Evolutionary conservation across 92 coral and sea anemone species (phyloP), one percentile per base, ranked within the genome.

Genomic region (Epizoanthus scotinus): DNA sequence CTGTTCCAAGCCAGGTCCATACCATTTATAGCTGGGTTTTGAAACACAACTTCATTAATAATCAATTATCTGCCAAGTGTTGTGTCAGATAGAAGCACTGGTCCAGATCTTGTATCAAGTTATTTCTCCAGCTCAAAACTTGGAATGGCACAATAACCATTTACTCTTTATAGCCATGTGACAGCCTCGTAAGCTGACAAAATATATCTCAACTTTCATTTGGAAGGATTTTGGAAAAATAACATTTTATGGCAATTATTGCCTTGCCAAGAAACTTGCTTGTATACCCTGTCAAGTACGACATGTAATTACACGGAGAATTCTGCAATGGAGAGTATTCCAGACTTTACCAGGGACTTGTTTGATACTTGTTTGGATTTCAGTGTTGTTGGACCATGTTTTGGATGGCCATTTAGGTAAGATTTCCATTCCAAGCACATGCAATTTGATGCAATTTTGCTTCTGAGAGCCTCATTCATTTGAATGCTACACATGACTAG

Each of bases 401-500:
- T 88, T 14, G 78, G 87, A 49, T 93, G 98, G 98, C 94, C 97
- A 8, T 86, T 93, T 75, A 83, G 97, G 97, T 93, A 81, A 82
- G 90, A 70, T 12, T 8, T 50, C 3, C 22, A 31, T n/a, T n/a
- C 53, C 9, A 10, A 47, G 52, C 17, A 10, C 14, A 47, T 42
- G 13, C 13, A 42, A 42, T 0, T 42, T 13, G 12, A 47, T 47
- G 0, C 14, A 47, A 9, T 47, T 47, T 47, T 47, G 13, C 24
- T 61, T 61, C 18, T 61, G 67, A 61, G 25, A 61, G 25, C 31
- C 26, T 10, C 13, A 13, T 47, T 9, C 52, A 47, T 47, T 47
- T 47, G 9, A 12, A 15, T 47, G 52, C 52, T 47, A 34, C 9
- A 47, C 17, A 47, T 47, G 52, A 47, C 52, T 47, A 47, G 13